A percentile compares a stretch with the other conserved stretches of the same genome.
Evolutionary conservation across 2,888 invertebrate species (phyloP).

Genomic region (Agonopterix subpropinquella): DNA sequence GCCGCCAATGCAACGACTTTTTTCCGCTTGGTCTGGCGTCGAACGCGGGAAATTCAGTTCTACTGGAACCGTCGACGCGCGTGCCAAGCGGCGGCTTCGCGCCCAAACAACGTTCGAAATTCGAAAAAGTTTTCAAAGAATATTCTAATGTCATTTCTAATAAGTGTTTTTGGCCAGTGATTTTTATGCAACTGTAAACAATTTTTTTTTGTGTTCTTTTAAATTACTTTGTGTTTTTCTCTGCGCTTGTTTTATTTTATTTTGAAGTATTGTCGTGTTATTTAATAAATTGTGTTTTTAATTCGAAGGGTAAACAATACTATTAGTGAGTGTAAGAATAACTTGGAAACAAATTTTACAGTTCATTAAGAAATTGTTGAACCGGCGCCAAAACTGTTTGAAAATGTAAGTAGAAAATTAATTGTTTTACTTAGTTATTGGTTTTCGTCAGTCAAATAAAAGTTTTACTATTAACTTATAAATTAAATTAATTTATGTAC

Average conservation of each 20-base stretch:
- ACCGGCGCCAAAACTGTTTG: constrained; percentile 15
- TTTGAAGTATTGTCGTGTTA: background rate
- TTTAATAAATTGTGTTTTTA: background rate
- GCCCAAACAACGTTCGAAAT: constrained; percentile 2
- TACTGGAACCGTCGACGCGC: constrained; percentile 8
- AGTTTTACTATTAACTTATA: too few relatives aligned
- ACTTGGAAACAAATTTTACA: constrained; percentile 5
- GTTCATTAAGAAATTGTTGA: constrained; percentile 28
- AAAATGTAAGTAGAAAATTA: constrained; percentile 8
- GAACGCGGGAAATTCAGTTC: constrained; percentile 8
- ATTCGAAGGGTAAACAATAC: background rate
- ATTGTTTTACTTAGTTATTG: background rate
- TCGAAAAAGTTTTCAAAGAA: constrained; percentile 8
- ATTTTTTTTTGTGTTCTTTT: background rate
- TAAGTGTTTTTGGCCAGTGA: background rate
- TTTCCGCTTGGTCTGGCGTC: too few relatives aligned
- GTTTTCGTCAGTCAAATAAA: background rate
- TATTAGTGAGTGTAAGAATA: constrained; percentile 1
- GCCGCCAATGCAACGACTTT: too few relatives aligned
- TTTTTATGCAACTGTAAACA: background rate
- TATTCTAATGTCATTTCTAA: background rate
- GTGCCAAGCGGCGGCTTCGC: constrained; percentile 4
- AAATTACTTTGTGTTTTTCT: background rate
- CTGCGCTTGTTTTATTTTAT: background rate
- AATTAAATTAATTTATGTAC: too few relatives aligned